Percentiles rank a stretch among this genome's conserved stretches.
These are phyloP conservation scores for Thamnophis sirtalis DNA, from an alignment of 2,113 vertebrate genomes.

Conservation along the genomic window DNA sequence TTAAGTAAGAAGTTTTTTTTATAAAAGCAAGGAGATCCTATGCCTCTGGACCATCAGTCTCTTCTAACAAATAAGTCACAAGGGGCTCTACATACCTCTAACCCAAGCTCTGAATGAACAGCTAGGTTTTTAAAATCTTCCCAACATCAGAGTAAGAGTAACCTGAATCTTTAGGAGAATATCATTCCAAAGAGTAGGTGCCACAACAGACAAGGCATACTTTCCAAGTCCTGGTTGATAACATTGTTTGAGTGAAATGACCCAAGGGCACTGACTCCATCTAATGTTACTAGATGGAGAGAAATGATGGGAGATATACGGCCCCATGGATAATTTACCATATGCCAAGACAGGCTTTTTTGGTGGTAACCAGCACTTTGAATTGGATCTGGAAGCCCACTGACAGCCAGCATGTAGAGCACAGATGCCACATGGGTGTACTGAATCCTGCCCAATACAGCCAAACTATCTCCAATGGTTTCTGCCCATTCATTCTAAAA, in stretches of 20 bases:
- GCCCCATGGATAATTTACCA: neutral
- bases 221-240: neutral
- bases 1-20: no score
- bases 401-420: neutral
- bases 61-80: neutral
- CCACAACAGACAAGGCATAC: neutral
- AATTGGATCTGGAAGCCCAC: neutral
- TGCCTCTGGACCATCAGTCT: neutral
- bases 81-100: neutral
- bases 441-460: neutral
- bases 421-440: neutral
- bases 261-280: neutral
- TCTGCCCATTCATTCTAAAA: neutral
- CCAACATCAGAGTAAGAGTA: neutral
- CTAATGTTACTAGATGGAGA: neutral
- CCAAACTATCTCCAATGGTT: neutral
- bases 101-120: neutral
- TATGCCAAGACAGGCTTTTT: neutral
- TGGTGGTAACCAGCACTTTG: neutral
- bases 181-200: neutral
- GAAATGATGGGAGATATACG: neutral
- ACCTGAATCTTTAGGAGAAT: neutral
- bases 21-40: neutral
- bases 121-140: neutral
- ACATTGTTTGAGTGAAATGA: neutral